Base-by-base conservation (phyloP, 2,888 invertebrate species). In the Mesochorus sp. region DNA sequence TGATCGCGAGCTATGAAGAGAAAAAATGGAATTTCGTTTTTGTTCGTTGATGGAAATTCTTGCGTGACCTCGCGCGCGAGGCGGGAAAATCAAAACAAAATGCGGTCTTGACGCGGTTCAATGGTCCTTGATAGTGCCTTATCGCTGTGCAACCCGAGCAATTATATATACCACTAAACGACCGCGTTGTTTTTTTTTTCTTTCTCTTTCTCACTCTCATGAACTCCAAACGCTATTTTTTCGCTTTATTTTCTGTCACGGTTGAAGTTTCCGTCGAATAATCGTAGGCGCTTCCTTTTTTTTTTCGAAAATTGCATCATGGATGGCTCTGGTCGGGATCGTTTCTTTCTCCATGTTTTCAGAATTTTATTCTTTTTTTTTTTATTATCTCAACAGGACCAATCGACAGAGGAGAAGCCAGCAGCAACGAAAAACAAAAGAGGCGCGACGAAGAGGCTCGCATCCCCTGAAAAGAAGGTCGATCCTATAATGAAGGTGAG, bases 401-500 rank as follows among this genome's bases (percentile, higher is more conserved):
- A 89, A 73, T 83, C 87, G 59, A 59, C 83, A 21, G 90, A 90
- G 64, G 89, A 88, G 73, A 90, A 90, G 80, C 87, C 89, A 57
- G 85, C 86, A 53, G 87, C 87, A 31, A 81, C 85, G 70, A 93
- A 92, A 89, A 89, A 91, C 78, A 93, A 91, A 90, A 91, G 92
- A 21, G 91, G 90, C 79, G 92, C 91, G 67, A 88, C 91, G 3
- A 93, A 92, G 85, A 91, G 92, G 42, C 90, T 92, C 31, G 91
- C 92, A 21, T 91, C 91, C 44, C 87, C 92, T 62, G 92, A 92
- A 81, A 90, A 92, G 74, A 91, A 91, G 21, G 90, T 91, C 73
- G 92, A 93, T 86, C 91, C 91, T 17, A 90, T 93, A 17, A 89
- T 91, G 70, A 93, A 93, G 91, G 93, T 92, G 85, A 78, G 79